Base-by-base conservation (phyloP, 1,140 invertebrate genomes). In the Scylla paramamosain region DNA sequence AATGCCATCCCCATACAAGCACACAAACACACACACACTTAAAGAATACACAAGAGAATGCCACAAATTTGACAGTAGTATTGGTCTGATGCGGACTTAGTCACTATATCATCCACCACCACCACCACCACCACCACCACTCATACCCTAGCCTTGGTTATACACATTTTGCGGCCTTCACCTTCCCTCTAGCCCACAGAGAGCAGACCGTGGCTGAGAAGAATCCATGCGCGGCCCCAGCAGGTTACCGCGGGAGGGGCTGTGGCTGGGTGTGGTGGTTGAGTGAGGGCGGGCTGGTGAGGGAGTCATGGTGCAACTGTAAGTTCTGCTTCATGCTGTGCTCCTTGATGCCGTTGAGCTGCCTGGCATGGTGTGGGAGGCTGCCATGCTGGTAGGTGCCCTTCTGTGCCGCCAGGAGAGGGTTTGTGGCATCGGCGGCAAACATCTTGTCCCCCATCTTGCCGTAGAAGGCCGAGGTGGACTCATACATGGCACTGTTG, bases 391-490 rank as follows among this genome's bases (percentile, higher is more conserved):
- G 91, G 16, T 84, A 39, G 10, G n/a, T 89, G 32, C 92, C 83
- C 86, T 92, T 67, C 39, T 95, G 94, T 31, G 67, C 52, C 25
- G 91, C 59, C n/a, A 95, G 83, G 12, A 95, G 59, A 3, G 94
- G 94, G 59, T 95, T 95, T 10, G 94, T 95, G 39, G 91, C 59
- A 20, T 95, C 94, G 28, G 94, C 94, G 29, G 86, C 94, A 82
- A 86, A 95, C 0, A 89, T 28, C 91, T 95, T 95, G 31, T 95
- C 91, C 46, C 90, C 90, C 48, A 89, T 93, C 32, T 32, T 95
- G 28, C 94, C 94, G 77, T 95, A 95, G 32, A 95, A 95, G 28
- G 94, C 94, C 32, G 94, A 95, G 20, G 94, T 95, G 31, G 94
- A 95, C n/a, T 95, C 94, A 32, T 95, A 95, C 25, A 95, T 8